phyloP scores from a whole-genome alignment of 2,113 vertebrate genomes.

The Syngnathus typhle region DNA sequence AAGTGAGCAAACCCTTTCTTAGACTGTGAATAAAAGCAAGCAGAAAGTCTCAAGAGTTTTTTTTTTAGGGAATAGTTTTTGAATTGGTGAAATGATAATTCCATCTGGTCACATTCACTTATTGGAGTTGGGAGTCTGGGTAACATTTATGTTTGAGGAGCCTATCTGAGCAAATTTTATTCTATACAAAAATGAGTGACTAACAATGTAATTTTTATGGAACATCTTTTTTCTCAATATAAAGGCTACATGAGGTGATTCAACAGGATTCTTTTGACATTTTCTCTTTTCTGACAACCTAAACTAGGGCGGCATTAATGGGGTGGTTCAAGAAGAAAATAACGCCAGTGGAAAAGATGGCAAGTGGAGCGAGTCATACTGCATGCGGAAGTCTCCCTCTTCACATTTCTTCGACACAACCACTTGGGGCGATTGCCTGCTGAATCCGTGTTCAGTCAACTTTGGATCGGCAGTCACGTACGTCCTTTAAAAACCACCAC shows the following conservation, averaged over 20 bases:
- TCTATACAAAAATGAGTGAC: not conserved
- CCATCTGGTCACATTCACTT: not conserved
- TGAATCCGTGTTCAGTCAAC: conserved; percentile 72
- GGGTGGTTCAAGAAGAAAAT: conserved; percentile 42
- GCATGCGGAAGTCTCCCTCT: conserved; percentile 55
- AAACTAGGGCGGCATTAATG: conserved; percentile 24
- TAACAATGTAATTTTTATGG: not conserved
- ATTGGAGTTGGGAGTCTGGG: not conserved
- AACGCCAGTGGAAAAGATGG: conserved; percentile 40
- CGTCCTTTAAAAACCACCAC: conserved; percentile 73
- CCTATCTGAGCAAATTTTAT: not conserved
- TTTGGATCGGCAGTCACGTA: conserved; percentile 71
- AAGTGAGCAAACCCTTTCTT: conserved; percentile 23
- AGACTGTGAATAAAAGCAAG: not conserved
- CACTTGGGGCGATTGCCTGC: conserved; percentile 64
- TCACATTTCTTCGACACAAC: conserved; percentile 51
- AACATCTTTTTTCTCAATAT: conserved; percentile 13
- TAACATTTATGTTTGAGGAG: not conserved
- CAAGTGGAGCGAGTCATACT: conserved; percentile 54
- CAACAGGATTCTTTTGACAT: conserved; percentile 16
- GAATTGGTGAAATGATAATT: not conserved
- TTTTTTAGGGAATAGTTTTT: not conserved
- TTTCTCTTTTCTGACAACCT: conserved; percentile 11
- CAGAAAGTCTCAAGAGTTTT: not conserved
- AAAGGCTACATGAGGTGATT: conserved; percentile 14